These are phyloP conservation scores for Pharmacophagus antenor DNA, from an alignment of 2,888 invertebrate species.

Conservation along the genomic window DNA sequence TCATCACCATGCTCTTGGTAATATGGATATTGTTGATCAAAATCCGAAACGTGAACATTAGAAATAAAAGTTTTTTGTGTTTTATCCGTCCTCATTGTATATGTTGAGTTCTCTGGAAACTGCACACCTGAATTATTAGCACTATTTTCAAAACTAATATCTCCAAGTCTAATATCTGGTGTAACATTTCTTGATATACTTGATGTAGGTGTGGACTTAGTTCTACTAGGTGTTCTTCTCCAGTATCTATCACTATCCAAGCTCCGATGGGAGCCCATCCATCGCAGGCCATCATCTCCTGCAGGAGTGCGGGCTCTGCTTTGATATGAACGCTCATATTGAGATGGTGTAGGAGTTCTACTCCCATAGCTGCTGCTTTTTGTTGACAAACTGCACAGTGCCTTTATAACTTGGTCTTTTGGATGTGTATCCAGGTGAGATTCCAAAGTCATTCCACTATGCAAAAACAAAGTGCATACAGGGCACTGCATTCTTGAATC, in stretches of 20 bases:
- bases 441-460: slow-evolving; percentile 90
- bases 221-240: slow-evolving; percentile 65
- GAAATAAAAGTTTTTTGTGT: slow-evolving; percentile 53
- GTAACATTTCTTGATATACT: slow-evolving; percentile 57
- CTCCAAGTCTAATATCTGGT: slow-evolving; percentile 56
- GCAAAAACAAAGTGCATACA: slow-evolving; percentile 90
- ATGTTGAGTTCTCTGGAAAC: slow-evolving; percentile 46
- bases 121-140: slow-evolving; percentile 42
- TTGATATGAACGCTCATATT: slow-evolving; percentile 67
- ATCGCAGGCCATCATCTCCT: slow-evolving; percentile 57
- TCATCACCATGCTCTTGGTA: slow-evolving; percentile 67
- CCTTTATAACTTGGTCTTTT: slow-evolving; percentile 93
- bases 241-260: slow-evolving; percentile 67
- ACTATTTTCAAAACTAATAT: slow-evolving; percentile 60
- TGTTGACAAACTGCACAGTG: slow-evolving; percentile 80
- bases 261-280: slow-evolving; percentile 55
- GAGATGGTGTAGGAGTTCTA: slow-evolving; percentile 64
- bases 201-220: slow-evolving; percentile 52
- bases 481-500: slow-evolving; percentile 84
- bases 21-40: slow-evolving; percentile 60
- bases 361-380: slow-evolving; percentile 65
- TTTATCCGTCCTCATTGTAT: slow-evolving; percentile 60
- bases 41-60: slow-evolving; percentile 50
- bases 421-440: slow-evolving; percentile 92
- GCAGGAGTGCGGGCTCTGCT: slow-evolving; percentile 67